Base-by-base conservation (phyloP, 1,140 invertebrate genomes). In the Gonioctena quinquepunctata region DNA sequence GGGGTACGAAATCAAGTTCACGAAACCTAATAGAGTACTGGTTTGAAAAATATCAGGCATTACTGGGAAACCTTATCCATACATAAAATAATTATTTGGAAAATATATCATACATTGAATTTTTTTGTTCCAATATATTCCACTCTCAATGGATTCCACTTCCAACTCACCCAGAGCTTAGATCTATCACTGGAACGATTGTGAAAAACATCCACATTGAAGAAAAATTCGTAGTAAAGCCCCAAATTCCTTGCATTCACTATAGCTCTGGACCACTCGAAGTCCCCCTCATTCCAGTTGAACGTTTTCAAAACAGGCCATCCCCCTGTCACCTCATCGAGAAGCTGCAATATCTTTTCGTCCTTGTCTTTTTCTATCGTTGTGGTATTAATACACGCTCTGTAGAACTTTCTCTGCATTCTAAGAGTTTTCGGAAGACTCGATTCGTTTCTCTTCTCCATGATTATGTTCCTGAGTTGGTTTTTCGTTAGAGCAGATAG, bases 291-390 rank as follows among this genome's bases (percentile, higher is more conserved):
- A 70, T 91, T 86, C 94, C 94, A 96, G 0, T 71, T 73, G 2
- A 90, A 85, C 0, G 90, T 92, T 69, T 92, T 89, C 0, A 96
- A 82, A 11, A 96, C 89, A 0, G 96, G 95, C 94, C 94, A 97
- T 4, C 94, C 94, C 2, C 71, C 76, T n/a, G 94, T 94, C 1
- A 96, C 82, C 16, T 87, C 83, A 19, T 88, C 84, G 33, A 96
- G 78, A 71, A 94, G 89, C 0, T 89, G 85, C 4, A 88, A 76
- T 11, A 95, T 82, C 0, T 92, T 92, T 6, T 86, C 77, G 3
- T 93, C 80, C 1, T 92, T 92, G 21, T 88, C 82, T 1, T 87
- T 81, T 77, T 94, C 92, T 71, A 95, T 93, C 0, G 86, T 82
- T 71, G 86, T 91, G 92, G 77, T 90, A 76, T 95, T 93, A 90